Evolutionary conservation across 2,888 invertebrate species (phyloP).

Genomic region (Luperina nickerlii): DNA sequence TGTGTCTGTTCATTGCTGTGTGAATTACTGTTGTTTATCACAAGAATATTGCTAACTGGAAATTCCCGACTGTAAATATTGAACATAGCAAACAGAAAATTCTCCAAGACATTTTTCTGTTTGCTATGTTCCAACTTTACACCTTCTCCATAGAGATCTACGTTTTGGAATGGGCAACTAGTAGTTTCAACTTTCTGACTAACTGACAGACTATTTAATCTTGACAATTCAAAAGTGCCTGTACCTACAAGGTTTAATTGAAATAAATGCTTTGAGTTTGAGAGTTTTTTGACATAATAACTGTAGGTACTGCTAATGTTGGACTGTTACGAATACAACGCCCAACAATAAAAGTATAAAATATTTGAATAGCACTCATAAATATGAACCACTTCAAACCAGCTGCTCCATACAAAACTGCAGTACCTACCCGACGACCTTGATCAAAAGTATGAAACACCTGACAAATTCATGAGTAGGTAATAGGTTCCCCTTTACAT

Average conservation of each 20-base stretch:
- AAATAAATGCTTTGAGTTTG: too few species aligned
- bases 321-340: background rate
- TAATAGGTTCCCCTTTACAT: background rate
- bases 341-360: background rate
- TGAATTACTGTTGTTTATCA: constrained; percentile 11
- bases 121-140: background rate
- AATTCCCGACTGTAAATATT: background rate
- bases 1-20: constrained; percentile 20
- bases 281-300: too few species aligned
- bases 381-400: background rate
- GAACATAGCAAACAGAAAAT: too few species aligned
- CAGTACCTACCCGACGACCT: background rate
- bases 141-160: too few species aligned
- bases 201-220: too few species aligned
- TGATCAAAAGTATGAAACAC: background rate
- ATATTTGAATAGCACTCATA: background rate
- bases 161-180: too few species aligned
- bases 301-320: constrained; percentile 1
- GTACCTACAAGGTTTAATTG: too few species aligned
- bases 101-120: background rate
- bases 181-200: too few species aligned
- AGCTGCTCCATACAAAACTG: background rate
- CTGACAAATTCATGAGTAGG: background rate
- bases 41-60: background rate
- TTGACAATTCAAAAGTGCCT: too few species aligned